phyloP scores from a whole-genome alignment of 2,113 vertebrate species.

The Potamarius usumacintae region DNA sequence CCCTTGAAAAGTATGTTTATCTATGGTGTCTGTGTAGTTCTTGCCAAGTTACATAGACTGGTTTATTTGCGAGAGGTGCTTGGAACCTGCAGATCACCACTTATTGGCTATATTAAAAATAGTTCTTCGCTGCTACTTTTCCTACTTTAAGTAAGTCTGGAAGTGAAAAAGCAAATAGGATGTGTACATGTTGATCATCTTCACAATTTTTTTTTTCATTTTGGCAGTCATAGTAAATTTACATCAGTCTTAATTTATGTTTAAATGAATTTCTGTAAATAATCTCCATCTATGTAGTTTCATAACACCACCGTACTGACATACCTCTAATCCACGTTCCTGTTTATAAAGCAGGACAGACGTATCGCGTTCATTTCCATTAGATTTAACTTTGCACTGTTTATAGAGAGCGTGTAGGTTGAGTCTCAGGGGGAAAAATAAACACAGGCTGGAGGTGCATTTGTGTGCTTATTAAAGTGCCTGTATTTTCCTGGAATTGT shows the following conservation, averaged over 20 bases:
- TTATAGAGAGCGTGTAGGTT: background rate
- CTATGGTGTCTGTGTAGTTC: background rate
- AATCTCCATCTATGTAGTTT: background rate
- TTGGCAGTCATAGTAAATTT: background rate
- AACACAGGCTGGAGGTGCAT: background rate
- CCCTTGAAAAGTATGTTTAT: no score
- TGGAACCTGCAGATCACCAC: background rate
- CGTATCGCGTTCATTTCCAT: background rate
- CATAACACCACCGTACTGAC: background rate
- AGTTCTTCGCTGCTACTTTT: background rate
- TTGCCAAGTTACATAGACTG: background rate
- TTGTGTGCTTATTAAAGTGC: background rate
- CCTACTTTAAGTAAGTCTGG: background rate
- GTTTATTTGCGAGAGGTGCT: background rate
- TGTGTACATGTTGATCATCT: background rate
- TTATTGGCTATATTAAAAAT: background rate
- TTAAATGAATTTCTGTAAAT: background rate
- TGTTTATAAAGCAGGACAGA: background rate
- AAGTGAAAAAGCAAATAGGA: background rate
- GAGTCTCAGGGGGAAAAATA: background rate
- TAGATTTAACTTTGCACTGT: conserved; percentile 6
- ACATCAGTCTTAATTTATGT: background rate
- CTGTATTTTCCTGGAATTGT: conserved; percentile 11
- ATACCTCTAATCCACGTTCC: background rate
- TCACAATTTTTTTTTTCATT: background rate